These are phyloP conservation scores for Tenebrosternarchus preto DNA, from an alignment of 2,113 vertebrate species.

Conservation along the genomic window DNA sequence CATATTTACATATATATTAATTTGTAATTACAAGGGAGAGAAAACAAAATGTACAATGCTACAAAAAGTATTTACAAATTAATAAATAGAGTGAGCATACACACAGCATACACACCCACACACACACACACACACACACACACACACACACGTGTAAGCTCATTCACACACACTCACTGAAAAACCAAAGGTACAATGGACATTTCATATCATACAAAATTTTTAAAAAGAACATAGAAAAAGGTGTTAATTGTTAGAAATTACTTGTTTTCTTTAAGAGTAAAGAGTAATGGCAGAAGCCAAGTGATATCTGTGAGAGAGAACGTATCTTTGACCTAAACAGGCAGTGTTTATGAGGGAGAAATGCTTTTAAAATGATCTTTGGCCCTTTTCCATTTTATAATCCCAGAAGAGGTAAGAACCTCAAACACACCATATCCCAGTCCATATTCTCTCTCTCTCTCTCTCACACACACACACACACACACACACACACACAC, in stretches of 20 bases:
- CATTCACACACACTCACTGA: constrained; percentile 11
- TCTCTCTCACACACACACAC: constrained; percentile 3
- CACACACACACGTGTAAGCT: constrained; percentile 28
- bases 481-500: constrained; percentile 19
- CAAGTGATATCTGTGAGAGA: constrained; percentile 26
- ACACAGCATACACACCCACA: constrained; percentile 16
- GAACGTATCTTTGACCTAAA: constrained; percentile 22
- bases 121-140: constrained; percentile 17
- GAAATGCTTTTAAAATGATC: constrained; percentile 40
- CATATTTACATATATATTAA: constrained; percentile 60
- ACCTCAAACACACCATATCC: constrained; percentile 26
- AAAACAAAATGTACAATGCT: constrained; percentile 61
- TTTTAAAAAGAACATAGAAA: constrained; percentile 59
- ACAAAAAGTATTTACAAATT: constrained; percentile 61
- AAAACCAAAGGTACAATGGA: constrained; percentile 52
- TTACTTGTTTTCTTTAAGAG: constrained; percentile 31
- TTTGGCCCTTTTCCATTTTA: constrained; percentile 54
- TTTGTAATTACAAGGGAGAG: constrained; percentile 60
- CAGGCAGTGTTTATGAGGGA: constrained; percentile 48
- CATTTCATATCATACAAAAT: constrained; percentile 57
- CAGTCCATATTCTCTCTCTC: not conserved
- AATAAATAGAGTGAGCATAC: constrained; percentile 54
- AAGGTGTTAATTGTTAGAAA: constrained; percentile 45
- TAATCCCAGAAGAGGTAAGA: constrained; percentile 1
- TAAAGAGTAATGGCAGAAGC: constrained; percentile 51